These are phyloP conservation scores for Candoia aspera DNA, from an alignment of 2,113 vertebrate species.

Conservation along the genomic window DNA sequence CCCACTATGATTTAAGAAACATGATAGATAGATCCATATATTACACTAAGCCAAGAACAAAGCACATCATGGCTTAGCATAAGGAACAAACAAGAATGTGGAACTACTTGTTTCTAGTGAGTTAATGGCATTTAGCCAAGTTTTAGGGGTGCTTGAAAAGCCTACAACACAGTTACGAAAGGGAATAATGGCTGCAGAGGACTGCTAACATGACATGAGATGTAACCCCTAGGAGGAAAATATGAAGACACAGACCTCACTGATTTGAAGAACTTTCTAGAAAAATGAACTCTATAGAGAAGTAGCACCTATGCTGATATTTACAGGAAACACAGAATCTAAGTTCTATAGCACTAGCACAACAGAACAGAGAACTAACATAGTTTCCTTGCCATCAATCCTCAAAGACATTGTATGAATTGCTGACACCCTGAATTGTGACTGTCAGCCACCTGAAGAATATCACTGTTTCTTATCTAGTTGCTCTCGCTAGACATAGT, in stretches of 20 bases:
- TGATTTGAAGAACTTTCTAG: neutral
- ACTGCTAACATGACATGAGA: neutral
- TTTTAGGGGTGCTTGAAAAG: neutral
- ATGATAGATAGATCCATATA: neutral
- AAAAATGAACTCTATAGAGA: neutral
- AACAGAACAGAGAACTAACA: neutral
- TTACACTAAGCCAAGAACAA: neutral
- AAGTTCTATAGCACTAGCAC: neutral
- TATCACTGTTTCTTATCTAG: neutral
- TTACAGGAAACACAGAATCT: neutral
- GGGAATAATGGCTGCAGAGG: neutral
- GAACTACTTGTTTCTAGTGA: neutral
- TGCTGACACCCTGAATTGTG: neutral
- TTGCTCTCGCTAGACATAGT: neutral
- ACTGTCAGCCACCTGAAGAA: neutral
- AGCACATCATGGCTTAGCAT: neutral
- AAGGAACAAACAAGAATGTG: neutral
- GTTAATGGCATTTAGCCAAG: neutral
- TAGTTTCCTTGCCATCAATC: neutral
- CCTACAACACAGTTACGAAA: neutral
- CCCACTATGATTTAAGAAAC: too few relatives aligned
- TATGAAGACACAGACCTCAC: neutral
- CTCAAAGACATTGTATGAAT: neutral
- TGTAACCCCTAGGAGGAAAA: neutral
- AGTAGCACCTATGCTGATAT: neutral